Evolutionary conservation across 2,888 invertebrate species (phyloP).

Genomic region (Colletes collaris): DNA sequence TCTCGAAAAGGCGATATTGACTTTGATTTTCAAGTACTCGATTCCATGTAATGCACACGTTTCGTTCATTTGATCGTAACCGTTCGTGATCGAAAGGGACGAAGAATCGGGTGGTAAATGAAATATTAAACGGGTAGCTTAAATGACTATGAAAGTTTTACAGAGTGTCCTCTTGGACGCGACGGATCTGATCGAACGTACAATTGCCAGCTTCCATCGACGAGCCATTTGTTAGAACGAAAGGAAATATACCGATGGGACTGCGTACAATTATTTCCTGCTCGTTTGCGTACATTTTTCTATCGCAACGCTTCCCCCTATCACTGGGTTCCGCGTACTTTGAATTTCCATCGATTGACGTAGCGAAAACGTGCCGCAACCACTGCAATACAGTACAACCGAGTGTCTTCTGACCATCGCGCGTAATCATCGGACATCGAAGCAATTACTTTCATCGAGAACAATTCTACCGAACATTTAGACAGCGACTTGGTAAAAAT

Average conservation of each 20-base stretch:
- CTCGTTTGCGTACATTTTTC: neutral
- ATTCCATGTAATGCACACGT: neutral
- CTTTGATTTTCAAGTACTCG: neutral
- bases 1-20: too few relatives aligned
- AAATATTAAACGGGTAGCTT: neutral
- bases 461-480: neutral
- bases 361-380: neutral
- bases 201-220: neutral
- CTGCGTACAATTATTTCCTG: neutral
- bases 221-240: neutral
- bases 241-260: neutral
- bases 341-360: slow-evolving; percentile 12
- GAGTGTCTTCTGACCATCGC: slow-evolving; percentile 4
- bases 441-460: neutral
- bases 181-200: slow-evolving; percentile 33
- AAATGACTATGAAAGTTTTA: slow-evolving; percentile 17
- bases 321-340: neutral
- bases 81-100: neutral
- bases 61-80: neutral
- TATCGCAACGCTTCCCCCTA: neutral
- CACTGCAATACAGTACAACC: slow-evolving; percentile 1
- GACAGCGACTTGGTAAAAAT: neutral
- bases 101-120: neutral
- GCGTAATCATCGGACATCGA: neutral
- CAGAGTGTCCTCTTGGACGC: slow-evolving; percentile 1